Evolutionary conservation across 2,888 invertebrate species (phyloP).

Genomic region (Eupeodes luniger): DNA sequence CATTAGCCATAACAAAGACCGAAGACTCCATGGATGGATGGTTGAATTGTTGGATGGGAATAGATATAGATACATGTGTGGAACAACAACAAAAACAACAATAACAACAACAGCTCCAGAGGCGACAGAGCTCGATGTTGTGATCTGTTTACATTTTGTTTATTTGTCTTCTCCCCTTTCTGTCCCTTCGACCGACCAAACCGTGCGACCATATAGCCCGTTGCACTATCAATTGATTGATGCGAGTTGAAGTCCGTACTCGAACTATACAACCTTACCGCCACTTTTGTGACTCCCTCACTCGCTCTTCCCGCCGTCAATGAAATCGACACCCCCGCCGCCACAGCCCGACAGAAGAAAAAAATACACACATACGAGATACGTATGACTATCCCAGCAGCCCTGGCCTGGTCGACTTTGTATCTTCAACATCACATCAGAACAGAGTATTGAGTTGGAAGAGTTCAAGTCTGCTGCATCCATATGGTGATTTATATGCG

Average conservation of each 20-base stretch:
- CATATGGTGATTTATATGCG: conserved; percentile 61
- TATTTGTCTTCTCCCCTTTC: conserved; percentile 47
- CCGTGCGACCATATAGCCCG: not conserved
- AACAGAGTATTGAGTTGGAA: not conserved
- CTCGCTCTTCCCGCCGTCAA: not conserved
- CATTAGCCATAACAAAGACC: conserved; percentile 49
- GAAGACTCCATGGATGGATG: not conserved
- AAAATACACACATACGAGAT: not conserved
- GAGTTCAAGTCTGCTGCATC: conserved; percentile 30
- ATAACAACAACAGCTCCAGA: conserved; percentile 27
- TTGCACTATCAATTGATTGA: conserved; percentile 68
- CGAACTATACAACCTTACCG: conserved; percentile 30
- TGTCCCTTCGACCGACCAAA: not conserved
- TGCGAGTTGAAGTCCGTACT: conserved; percentile 65
- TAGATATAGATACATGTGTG: conserved; percentile 5
- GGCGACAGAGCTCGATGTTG: conserved; percentile 56
- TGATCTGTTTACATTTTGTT: conserved; percentile 75
- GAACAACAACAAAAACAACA: conserved; percentile 6
- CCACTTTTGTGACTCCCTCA: conserved; percentile 15
- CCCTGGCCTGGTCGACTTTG: conserved; percentile 31
- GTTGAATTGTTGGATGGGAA: not conserved
- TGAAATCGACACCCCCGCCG: not conserved
- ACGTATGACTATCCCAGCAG: conserved; percentile 14
- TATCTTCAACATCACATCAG: conserved; percentile 28
- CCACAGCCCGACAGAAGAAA: not conserved